Evolutionary conservation across 2,113 vertebrate species (phyloP).

Genomic region (Hippocampus zosterae): DNA sequence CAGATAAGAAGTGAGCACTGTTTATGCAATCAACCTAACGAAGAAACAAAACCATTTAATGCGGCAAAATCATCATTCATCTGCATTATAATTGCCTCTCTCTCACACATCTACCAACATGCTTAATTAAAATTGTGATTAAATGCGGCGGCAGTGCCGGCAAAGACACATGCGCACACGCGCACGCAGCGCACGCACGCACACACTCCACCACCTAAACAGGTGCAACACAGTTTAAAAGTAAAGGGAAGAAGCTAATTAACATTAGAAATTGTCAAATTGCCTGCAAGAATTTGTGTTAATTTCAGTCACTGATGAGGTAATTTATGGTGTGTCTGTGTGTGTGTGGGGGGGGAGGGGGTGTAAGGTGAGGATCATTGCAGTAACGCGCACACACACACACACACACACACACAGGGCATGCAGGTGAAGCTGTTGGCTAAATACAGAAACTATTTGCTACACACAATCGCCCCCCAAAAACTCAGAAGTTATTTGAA

Average conservation of each 20-base stretch:
- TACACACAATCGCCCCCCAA: neutral
- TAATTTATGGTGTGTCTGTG: constrained; percentile 84
- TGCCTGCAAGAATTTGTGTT: constrained; percentile 99
- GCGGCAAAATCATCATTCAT: constrained; percentile 99
- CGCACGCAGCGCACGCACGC: constrained; percentile 75
- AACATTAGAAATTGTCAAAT: constrained; percentile 99
- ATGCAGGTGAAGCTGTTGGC: constrained; percentile 97
- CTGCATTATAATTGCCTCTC: constrained; percentile 99
- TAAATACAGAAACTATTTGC: constrained; percentile 83
- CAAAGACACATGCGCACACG: constrained; percentile 86
- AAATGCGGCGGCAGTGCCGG: constrained; percentile 97
- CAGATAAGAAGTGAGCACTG: constrained; percentile 93
- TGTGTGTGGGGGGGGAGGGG: constrained; percentile 73
- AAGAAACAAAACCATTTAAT: constrained; percentile 99
- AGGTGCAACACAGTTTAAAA: constrained; percentile 99
- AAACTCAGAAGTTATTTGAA: neutral
- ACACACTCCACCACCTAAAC: constrained; percentile 76
- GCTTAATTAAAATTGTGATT: constrained; percentile 99
- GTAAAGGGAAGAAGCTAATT: constrained; percentile 99
- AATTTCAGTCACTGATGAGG: constrained; percentile 99
- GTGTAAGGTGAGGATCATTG: constrained; percentile 83
- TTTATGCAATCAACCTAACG: constrained; percentile 99
- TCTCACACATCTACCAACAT: constrained; percentile 98
- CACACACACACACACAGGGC: constrained; percentile 73
- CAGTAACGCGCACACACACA: constrained; percentile 41